A percentile compares a stretch with the other conserved stretches of the same genome.
Conservation (phyloP, 2,113 vertebrate genomes). For the Piaya cayana region DNA sequence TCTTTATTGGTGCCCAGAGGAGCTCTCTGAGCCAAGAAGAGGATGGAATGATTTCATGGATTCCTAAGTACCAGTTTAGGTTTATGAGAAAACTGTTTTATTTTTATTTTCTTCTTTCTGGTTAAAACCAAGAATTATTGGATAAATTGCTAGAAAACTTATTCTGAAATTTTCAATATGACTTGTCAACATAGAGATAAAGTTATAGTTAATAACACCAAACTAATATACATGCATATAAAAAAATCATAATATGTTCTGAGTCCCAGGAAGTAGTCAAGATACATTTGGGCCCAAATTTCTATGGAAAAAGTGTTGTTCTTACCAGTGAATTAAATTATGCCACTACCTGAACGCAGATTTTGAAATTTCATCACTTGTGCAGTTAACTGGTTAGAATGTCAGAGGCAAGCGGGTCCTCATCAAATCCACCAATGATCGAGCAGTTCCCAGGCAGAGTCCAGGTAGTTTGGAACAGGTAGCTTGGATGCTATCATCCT, state of each 20-base stretch:
- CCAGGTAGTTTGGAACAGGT: neutral
- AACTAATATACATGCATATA: neutral
- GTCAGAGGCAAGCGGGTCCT: neutral
- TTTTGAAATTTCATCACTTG: neutral
- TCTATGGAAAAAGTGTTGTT: rapidly evolving
- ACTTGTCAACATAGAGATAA: neutral
- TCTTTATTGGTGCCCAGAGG: neutral
- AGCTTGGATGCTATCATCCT: neutral
- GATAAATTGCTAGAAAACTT: neutral
- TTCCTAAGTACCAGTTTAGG: neutral
- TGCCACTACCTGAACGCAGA: neutral
- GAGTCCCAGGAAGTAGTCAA: neutral
- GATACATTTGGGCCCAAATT: neutral
- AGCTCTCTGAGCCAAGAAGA: neutral
- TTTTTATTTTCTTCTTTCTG: neutral
- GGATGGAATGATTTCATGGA: neutral
- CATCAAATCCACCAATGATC: neutral
- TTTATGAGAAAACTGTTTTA: neutral
- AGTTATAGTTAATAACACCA: neutral
- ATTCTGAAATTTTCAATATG: neutral
- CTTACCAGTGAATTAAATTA: neutral
- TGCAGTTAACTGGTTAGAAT: neutral
- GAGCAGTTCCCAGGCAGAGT: neutral
- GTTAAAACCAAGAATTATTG: neutral
- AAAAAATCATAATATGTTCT: neutral